A percentile compares a stretch with the other conserved stretches of the same genome.
phyloP scores from a whole-genome alignment of 2,113 vertebrate genomes.

The Anguilla rostrata region DNA sequence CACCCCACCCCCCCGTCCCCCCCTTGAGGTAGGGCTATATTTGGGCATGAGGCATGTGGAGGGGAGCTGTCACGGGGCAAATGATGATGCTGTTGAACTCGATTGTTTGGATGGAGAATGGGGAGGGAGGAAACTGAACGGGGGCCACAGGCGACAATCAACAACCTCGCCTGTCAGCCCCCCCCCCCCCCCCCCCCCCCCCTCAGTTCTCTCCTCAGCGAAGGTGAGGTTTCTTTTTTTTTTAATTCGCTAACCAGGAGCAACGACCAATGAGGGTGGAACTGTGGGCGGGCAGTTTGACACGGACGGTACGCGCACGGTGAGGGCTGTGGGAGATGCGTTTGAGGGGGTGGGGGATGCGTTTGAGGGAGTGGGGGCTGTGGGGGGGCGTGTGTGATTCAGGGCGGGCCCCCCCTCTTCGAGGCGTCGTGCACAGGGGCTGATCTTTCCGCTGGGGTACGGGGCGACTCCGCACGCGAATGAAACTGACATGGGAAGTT shows the following conservation, averaged over 20 bases:
- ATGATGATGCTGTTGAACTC: no score
- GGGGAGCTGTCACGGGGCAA: no score
- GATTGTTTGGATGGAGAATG: no score
- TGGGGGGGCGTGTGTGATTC: conserved; percentile 41
- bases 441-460: conserved; percentile 37
- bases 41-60: no score
- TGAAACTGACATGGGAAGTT: conserved; percentile 58
- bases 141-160: no score
- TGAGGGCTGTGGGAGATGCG: background rate
- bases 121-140: no score
- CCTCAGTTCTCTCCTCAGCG: background rate
- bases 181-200: background rate
- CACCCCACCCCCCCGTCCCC: no score
- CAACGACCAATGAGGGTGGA: background rate
- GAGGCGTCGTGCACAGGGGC: conserved; percentile 7
- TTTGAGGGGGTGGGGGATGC: background rate
- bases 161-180: no score
- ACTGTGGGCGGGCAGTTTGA: conserved; percentile 14
- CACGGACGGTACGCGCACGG: background rate
- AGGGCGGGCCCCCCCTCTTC: no score
- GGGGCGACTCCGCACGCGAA: conserved; percentile 50
- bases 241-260: background rate
- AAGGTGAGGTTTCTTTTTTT: conserved; percentile 14
- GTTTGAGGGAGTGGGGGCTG: conserved; percentile 12
- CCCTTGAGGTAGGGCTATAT: no score